Evolutionary conservation across 2,797 vertebrate genomes (phyloP), one percentile per base, ranked within the genome.

Genomic region (Mustela erminea): DNA sequence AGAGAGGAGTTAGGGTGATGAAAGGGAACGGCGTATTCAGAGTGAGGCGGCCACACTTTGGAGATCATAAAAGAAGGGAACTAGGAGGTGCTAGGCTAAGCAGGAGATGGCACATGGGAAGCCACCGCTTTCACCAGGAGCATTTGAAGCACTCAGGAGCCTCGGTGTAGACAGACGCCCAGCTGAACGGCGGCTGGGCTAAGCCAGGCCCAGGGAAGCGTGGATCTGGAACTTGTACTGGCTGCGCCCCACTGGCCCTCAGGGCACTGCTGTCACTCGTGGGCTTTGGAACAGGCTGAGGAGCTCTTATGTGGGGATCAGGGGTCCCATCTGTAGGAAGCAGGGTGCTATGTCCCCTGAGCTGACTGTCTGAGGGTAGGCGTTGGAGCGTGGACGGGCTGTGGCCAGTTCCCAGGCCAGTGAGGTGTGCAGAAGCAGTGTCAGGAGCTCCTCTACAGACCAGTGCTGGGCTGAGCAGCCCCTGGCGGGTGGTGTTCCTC

Each of bases 161-260:
- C n/a, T 23, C 18, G 2, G n/a, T 27, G 1, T 0, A 75, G 56
- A 41, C 2, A 1, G 18, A 60, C 0, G 0, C 2, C 27, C 32
- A 1, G 56, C 23, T 32, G 2, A 9, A 32, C 23, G 3, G 7
- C 4, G 8, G 25, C 54, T 35, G 70, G n/a, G 0, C 5, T 1
- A 20, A 15, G 27, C 21, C 41, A 9, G 15, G 27, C n/a, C 43
- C 0, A 3, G 41, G 7, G n/a, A 15, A 77, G n/a, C 5, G 6
- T 4, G 25, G 46, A 25, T 64, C 62, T 54, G 18, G 17, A 38
- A 60, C 52, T 0, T 3, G 41, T 9, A 68, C 25, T 18, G 14
- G 18, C 41, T 2, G 60, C 94, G 17, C 21, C 52, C 41, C 35
- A 5, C 35, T 43, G n/a, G 38, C 77, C 14, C 23, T 25, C 56